A percentile compares a stretch with the other conserved stretches of the same genome.
Evolutionary conservation across 1,140 invertebrate species (phyloP).

Genomic region (Nasonia giraulti): DNA sequence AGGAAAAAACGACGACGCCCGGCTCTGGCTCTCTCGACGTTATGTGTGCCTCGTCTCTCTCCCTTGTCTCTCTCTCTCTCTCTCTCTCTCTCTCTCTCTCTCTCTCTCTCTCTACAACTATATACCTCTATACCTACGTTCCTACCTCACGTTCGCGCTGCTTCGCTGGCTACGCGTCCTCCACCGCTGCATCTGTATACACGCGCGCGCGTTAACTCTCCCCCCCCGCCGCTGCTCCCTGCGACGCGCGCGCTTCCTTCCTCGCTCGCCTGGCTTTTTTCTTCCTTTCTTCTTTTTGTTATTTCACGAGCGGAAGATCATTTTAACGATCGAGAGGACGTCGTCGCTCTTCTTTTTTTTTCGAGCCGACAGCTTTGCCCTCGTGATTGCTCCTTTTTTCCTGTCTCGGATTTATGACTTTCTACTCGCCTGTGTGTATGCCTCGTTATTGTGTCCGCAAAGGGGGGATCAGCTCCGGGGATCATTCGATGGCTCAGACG

Average conservation of each 20-base stretch:
- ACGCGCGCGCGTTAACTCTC: neutral
- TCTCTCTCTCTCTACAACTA: neutral
- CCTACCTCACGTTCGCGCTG: neutral
- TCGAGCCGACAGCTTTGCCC: constrained; percentile 1
- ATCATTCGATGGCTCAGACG: too few species aligned
- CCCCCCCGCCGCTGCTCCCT: neutral
- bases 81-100: neutral
- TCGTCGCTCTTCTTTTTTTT: constrained; percentile 28
- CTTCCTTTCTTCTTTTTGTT: constrained; percentile 19
- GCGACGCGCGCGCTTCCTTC: constrained; percentile 15
- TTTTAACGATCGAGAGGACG: constrained; percentile 28
- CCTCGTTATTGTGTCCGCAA: too few species aligned
- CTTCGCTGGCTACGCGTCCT: neutral
- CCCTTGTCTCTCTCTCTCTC: too few species aligned
- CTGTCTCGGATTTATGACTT: constrained; percentile 1
- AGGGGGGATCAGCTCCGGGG: too few species aligned
- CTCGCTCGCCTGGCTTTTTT: neutral
- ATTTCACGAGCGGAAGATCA: constrained; percentile 18
- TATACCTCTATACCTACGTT: neutral
- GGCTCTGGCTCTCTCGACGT: neutral
- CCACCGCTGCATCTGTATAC: neutral
- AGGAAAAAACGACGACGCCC: constrained; percentile 47
- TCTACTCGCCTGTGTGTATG: neutral
- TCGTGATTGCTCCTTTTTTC: constrained; percentile 14
- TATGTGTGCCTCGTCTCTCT: neutral